phyloP scores from a whole-genome alignment of 2,797 vertebrate species.

The Parotocinclus haroldoi region DNA sequence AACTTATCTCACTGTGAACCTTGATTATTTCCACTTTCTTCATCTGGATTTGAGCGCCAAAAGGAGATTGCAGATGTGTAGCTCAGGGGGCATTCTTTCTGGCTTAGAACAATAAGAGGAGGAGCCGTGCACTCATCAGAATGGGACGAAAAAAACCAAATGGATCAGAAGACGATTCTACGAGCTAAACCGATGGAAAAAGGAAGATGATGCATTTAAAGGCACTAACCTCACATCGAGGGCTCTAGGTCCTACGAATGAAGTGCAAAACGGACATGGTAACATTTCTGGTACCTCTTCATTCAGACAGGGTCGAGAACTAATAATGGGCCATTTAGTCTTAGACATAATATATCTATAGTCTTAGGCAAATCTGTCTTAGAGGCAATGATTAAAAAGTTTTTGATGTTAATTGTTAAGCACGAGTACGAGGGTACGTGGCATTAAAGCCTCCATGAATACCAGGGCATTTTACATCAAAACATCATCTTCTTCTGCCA shows the following conservation, averaged over 20 bases:
- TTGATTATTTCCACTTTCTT: slow-evolving; percentile 24
- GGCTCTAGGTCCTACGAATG: neutral
- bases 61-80: slow-evolving; percentile 37
- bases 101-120: slow-evolving; percentile 23
- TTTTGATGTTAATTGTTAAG: too few species aligned
- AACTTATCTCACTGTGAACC: slow-evolving; percentile 39
- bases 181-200: slow-evolving; percentile 7
- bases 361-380: too few species aligned
- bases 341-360: too few species aligned
- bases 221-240: slow-evolving; percentile 1
- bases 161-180: slow-evolving; percentile 18
- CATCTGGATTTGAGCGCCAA: slow-evolving; percentile 6
- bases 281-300: too few species aligned
- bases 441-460: too few species aligned
- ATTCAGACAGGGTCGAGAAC: too few species aligned
- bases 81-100: slow-evolving; percentile 33
- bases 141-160: slow-evolving; percentile 15
- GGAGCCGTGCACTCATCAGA: slow-evolving; percentile 18
- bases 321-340: too few species aligned
- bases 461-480: too few species aligned
- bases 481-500: too few species aligned
- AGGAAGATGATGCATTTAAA: slow-evolving; percentile 15
- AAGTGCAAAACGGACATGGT: neutral
- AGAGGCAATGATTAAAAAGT: too few species aligned
- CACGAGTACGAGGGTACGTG: too few species aligned